phyloP scores from a whole-genome alignment of 1,140 invertebrate species.

The Calosoma granatense region DNA sequence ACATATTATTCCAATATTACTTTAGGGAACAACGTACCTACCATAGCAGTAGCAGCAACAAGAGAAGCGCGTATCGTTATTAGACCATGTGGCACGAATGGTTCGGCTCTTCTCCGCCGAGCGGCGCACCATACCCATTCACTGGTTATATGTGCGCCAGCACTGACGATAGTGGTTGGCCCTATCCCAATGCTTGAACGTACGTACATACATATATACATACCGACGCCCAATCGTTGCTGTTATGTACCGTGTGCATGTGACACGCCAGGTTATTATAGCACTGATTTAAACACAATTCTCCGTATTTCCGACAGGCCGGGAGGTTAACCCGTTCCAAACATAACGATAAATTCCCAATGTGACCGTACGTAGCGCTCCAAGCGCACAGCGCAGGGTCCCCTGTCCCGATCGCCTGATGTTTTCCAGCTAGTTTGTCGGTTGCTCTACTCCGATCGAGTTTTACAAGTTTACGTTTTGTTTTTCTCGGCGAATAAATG shows the following conservation, averaged over 20 bases:
- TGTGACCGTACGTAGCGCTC: neutral
- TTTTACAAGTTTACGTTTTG: neutral
- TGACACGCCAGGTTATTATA: slow-evolving; percentile 5
- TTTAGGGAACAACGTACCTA: neutral
- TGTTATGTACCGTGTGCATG: neutral
- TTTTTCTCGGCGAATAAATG: slow-evolving; percentile 3
- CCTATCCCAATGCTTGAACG: no score
- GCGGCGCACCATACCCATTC: no score
- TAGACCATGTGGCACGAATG: slow-evolving; percentile 3
- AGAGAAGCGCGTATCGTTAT: neutral
- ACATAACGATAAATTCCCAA: slow-evolving; percentile 3
- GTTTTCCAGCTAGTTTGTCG: neutral
- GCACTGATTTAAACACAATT: slow-evolving; percentile 2
- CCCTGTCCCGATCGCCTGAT: neutral
- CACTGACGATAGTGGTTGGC: no score
- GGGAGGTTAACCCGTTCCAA: slow-evolving; percentile 1
- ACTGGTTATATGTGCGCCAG: no score
- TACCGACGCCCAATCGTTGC: neutral
- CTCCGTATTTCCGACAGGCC: neutral
- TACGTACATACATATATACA: no score
- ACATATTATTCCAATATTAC: slow-evolving; percentile 1
- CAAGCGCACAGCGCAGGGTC: neutral
- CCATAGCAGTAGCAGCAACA: no score
- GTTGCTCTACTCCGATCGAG: neutral
- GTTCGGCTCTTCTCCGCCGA: neutral